These are phyloP conservation scores for Phrynocephalus versicolor DNA, from an alignment of 2,113 vertebrate species.

Conservation along the genomic window DNA sequence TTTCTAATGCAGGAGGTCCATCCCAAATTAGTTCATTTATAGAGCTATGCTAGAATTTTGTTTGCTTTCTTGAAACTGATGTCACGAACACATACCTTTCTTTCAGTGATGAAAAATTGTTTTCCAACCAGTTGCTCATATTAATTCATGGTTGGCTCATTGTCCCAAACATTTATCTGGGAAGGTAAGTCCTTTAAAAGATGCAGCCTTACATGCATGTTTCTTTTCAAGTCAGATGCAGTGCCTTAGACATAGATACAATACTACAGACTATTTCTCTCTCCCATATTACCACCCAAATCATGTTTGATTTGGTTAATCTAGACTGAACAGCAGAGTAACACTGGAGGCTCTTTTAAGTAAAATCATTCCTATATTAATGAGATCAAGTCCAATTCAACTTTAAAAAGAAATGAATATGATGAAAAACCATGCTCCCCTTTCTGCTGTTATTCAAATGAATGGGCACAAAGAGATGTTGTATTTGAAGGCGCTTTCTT, in stretches of 20 bases:
- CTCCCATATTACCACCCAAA: background rate
- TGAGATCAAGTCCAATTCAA: constrained; percentile 70
- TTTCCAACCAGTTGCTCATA: constrained; percentile 17
- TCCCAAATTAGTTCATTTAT: too few species aligned
- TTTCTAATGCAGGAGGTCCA: too few species aligned
- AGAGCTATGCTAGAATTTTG: background rate
- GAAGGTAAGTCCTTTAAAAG: constrained; percentile 51
- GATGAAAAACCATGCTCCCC: constrained; percentile 44
- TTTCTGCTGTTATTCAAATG: constrained; percentile 70
- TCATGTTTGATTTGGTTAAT: constrained; percentile 72
- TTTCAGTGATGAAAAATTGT: constrained; percentile 11
- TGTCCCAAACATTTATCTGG: constrained; percentile 50
- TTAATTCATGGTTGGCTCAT: constrained; percentile 7
- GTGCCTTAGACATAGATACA: constrained; percentile 43
- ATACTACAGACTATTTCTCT: constrained; percentile 50
- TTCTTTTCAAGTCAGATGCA: constrained; percentile 16
- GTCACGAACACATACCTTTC: too few species aligned
- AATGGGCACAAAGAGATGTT: constrained; percentile 57
- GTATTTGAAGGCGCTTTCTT: constrained; percentile 47
- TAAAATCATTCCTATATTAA: constrained; percentile 69
- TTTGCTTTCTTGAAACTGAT: background rate
- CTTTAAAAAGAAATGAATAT: constrained; percentile 57
- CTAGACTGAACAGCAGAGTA: constrained; percentile 68
- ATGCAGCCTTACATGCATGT: constrained; percentile 6
- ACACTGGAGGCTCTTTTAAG: constrained; percentile 65